A percentile compares a stretch with the other conserved stretches of the same genome.
phyloP scores from a whole-genome alignment of 1,140 invertebrate genomes.

The Euwallacea similis region DNA sequence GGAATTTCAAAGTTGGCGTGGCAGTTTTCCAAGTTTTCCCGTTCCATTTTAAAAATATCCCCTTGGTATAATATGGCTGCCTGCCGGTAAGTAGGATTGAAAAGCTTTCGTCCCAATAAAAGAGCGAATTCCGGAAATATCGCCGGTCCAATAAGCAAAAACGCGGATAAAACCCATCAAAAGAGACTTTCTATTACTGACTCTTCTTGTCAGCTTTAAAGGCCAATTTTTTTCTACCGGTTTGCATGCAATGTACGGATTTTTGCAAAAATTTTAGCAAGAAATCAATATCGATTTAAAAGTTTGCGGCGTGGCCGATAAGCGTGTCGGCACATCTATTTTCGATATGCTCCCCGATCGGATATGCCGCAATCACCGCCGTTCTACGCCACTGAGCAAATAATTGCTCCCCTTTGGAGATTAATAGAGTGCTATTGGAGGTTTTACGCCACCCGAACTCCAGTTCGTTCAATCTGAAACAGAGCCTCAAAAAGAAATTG shows the following conservation, averaged over 20 bases:
- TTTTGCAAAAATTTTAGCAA: no score
- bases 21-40: not conserved
- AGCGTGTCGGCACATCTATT: conserved; percentile 32
- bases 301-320: not conserved
- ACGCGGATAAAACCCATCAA: not conserved
- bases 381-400: conserved; percentile 44
- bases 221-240: no score
- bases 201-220: no score
- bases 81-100: not conserved
- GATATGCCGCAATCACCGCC: conserved; percentile 19
- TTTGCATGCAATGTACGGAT: no score
- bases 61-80: not conserved
- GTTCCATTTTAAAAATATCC: conserved; percentile 1
- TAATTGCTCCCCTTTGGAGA: conserved; percentile 41
- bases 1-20: no score
- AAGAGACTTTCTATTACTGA: no score
- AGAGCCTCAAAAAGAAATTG: not conserved
- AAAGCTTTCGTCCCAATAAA: not conserved
- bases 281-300: no score
- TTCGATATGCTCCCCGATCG: conserved; percentile 16
- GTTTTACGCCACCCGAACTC: conserved; percentile 3
- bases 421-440: conserved; percentile 40
- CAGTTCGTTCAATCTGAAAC: conserved; percentile 1
- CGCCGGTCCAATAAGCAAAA: conserved; percentile 1
- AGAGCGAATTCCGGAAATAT: not conserved